phyloP scores from a whole-genome alignment of 2,888 invertebrate genomes.

The Acanthosepion lycidas region DNA sequence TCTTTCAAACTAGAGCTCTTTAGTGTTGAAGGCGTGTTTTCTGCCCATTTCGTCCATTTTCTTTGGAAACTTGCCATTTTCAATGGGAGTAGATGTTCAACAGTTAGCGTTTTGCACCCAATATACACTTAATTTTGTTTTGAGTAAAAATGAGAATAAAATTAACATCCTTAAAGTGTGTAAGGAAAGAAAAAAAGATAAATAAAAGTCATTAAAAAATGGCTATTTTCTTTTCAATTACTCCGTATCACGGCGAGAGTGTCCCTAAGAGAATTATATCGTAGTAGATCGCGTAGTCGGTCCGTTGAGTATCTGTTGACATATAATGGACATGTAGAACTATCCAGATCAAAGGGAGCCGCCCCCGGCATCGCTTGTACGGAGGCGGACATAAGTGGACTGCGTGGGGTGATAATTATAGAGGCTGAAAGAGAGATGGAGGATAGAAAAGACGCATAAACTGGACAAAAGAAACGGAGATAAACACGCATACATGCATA shows the following conservation, averaged over 20 bases:
- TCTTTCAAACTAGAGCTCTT: conserved; percentile 4
- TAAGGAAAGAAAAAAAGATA: neutral
- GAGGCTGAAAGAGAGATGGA: neutral
- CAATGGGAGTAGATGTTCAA: neutral
- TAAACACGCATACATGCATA: neutral
- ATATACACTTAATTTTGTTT: neutral
- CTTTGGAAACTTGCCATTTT: neutral
- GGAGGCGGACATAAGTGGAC: neutral
- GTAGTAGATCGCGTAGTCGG: neutral
- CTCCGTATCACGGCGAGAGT: neutral
- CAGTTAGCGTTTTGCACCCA: neutral
- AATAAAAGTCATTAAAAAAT: neutral
- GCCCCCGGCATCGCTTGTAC: neutral
- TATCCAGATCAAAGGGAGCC: neutral
- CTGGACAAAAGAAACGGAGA: neutral
- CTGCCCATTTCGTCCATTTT: neutral
- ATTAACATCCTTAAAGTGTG: neutral
- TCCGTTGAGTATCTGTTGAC: neutral
- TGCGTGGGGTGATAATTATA: neutral
- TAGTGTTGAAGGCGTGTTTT: neutral
- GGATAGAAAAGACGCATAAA: neutral
- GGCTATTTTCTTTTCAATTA: neutral
- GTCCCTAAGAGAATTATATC: neutral
- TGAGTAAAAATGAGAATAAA: conserved; percentile 13
- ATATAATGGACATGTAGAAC: neutral